Evolutionary conservation across 2,113 vertebrate genomes (phyloP).

Genomic region (Melanocharis versteri): DNA sequence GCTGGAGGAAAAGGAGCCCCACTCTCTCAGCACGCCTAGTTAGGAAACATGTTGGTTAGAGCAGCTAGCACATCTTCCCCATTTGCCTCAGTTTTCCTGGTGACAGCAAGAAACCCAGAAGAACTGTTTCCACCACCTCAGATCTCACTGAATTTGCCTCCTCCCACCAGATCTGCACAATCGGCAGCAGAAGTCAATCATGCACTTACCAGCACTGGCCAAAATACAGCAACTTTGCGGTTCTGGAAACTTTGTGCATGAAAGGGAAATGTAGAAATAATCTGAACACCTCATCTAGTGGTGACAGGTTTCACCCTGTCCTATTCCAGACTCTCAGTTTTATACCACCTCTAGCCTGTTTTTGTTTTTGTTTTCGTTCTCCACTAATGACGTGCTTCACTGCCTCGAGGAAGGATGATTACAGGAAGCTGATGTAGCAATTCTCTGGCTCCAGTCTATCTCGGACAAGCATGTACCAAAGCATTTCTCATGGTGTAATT

Average conservation of each 20-base stretch:
- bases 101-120: not conserved
- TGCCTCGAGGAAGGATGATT: not conserved
- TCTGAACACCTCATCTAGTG: not conserved
- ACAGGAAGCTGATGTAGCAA: not conserved
- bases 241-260: not conserved
- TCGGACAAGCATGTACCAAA: not conserved
- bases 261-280: not conserved
- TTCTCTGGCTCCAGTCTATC: not conserved
- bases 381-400: fast-evolving
- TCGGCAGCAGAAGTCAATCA: not conserved
- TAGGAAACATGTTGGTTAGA: not conserved
- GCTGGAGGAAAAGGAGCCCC: not conserved
- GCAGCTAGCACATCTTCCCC: not conserved
- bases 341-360: not conserved
- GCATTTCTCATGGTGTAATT: not conserved
- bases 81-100: not conserved
- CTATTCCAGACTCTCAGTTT: not conserved
- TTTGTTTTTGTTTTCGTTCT: not conserved
- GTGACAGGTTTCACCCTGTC: not conserved
- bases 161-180: not conserved
- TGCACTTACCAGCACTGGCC: not conserved
- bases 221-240: not conserved
- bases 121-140: not conserved
- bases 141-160: not conserved
- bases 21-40: not conserved